Conservation (phyloP, 2,888 invertebrate genomes). For the Baronia brevicornis region DNA sequence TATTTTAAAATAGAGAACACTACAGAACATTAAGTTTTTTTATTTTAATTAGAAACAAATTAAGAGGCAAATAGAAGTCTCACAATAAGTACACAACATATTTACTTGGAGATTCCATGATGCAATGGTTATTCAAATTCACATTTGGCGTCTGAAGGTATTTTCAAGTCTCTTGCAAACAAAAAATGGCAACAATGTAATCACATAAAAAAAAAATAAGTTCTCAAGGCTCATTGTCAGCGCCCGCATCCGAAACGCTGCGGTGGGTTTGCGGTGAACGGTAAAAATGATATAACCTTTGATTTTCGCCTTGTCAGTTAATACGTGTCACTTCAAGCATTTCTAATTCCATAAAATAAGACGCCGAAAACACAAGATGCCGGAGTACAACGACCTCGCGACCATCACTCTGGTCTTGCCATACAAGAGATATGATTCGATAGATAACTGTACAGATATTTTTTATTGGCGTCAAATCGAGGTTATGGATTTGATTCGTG, state of each 20-base stretch:
- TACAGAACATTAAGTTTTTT: no score
- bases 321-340: conserved; percentile 31
- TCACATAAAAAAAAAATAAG: no score
- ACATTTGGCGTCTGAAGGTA: no score
- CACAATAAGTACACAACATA: no score
- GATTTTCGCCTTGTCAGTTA: background rate
- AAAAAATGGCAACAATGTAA: no score
- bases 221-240: no score
- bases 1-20: no score
- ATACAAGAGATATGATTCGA: conserved; percentile 62
- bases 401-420: conserved; percentile 42
- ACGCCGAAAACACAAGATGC: conserved; percentile 47
- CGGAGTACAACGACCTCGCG: conserved; percentile 41
- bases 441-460: conserved; percentile 68
- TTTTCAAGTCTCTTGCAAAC: no score
- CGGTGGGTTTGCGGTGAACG: conserved; percentile 10
- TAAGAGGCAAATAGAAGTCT: no score
- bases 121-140: no score
- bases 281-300: conserved; percentile 2
- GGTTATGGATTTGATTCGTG: conserved; percentile 58
- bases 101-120: no score
- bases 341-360: conserved; percentile 41
- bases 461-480: conserved; percentile 53
- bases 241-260: conserved; percentile 6
- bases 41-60: no score